These are phyloP conservation scores for Clitarchus hookeri DNA, from an alignment of 2,888 invertebrate species.

Conservation along the genomic window DNA sequence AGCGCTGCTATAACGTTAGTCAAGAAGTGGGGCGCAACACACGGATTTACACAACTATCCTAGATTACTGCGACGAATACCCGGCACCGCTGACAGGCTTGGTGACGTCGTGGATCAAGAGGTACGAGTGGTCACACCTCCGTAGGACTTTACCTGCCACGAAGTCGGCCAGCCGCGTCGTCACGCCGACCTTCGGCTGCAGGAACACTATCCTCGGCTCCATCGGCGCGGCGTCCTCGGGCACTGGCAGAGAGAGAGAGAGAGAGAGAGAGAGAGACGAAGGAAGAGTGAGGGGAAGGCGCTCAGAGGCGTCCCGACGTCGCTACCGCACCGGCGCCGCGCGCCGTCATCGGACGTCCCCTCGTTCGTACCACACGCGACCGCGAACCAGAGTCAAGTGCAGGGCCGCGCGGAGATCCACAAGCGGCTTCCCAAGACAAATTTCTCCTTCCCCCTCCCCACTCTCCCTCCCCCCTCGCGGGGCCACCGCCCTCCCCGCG, in stretches of 20 bases:
- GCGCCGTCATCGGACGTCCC: not conserved
- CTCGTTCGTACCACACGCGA: not conserved
- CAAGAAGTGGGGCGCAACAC: no score
- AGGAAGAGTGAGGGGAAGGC: no score
- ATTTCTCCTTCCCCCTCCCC: constrained; percentile 5
- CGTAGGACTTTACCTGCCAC: constrained; percentile 15
- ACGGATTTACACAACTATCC: no score
- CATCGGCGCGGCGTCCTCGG: constrained; percentile 45
- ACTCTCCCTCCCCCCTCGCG: not conserved
- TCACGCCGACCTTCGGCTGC: constrained; percentile 48
- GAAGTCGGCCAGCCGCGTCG: constrained; percentile 19
- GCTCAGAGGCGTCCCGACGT: not conserved
- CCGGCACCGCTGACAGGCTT: no score
- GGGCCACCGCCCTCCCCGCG: not conserved
- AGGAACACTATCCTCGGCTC: constrained; percentile 51
- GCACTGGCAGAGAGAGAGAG: not conserved
- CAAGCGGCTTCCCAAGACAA: not conserved
- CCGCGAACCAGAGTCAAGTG: not conserved
- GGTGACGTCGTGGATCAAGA: no score
- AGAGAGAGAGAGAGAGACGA: no score
- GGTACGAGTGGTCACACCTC: no score
- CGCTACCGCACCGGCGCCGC: not conserved
- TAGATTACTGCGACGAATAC: no score
- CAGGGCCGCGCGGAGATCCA: constrained; percentile 11
- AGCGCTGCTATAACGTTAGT: no score